phyloP scores from a whole-genome alignment of 2,113 vertebrate species.

The Mesocricetus auratus region DNA sequence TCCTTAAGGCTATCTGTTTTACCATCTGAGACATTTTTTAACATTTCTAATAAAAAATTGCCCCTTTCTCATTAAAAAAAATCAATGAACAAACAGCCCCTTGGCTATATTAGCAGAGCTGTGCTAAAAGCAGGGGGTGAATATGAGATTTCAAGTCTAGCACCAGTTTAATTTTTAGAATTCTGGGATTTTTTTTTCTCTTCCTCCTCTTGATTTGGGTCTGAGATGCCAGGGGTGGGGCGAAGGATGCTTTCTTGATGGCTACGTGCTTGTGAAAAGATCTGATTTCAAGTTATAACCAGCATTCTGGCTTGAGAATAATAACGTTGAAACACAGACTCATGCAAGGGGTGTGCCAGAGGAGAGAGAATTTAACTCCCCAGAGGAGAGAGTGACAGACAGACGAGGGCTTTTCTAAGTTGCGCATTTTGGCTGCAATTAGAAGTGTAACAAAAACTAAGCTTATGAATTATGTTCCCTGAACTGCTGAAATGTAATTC shows the following conservation, averaged over 20 bases:
- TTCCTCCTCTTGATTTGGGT: slow-evolving; percentile 29
- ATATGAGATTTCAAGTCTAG: slow-evolving; percentile 74
- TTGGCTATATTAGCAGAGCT: slow-evolving; percentile 73
- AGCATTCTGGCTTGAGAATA: slow-evolving; percentile 28
- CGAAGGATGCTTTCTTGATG: slow-evolving; percentile 65
- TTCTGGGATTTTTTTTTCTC: slow-evolving; percentile 48
- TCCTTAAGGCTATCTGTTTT: slow-evolving; percentile 75
- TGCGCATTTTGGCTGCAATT: slow-evolving; percentile 61
- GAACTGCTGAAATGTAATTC: slow-evolving; percentile 40
- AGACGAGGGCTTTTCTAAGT: slow-evolving; percentile 7
- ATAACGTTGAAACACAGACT: slow-evolving; percentile 27
- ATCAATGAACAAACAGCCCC: slow-evolving; percentile 71
- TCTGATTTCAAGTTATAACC: slow-evolving; percentile 25
- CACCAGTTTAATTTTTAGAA: slow-evolving; percentile 79
- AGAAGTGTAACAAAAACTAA: slow-evolving; percentile 36
- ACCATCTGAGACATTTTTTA: slow-evolving; percentile 71
- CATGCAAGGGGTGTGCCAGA: not conserved
- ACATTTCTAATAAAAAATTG: slow-evolving; percentile 60
- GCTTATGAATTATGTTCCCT: slow-evolving; percentile 18
- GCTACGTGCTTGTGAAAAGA: slow-evolving; percentile 41
- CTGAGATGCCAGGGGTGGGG: slow-evolving; percentile 32
- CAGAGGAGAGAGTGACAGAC: slow-evolving; percentile 38
- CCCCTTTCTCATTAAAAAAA: slow-evolving; percentile 74
- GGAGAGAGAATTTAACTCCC: slow-evolving; percentile 36
- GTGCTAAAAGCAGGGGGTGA: slow-evolving; percentile 70